These are phyloP conservation scores for Leptogaster cylindrica DNA, from an alignment of 2,888 invertebrate species.

Conservation along the genomic window DNA sequence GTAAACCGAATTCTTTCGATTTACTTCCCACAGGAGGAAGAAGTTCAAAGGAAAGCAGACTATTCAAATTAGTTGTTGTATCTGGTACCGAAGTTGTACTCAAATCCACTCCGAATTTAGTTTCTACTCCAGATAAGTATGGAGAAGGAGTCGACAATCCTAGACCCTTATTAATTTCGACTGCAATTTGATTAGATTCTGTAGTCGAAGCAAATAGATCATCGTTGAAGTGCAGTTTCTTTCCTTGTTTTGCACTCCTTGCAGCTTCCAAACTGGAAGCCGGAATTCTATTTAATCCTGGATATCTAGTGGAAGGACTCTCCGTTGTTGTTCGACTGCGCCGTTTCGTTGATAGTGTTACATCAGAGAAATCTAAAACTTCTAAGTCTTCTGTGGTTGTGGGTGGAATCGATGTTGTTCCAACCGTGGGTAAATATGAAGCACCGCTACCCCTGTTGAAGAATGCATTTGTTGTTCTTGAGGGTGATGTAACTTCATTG, in stretches of 20 bases:
- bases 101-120: not conserved
- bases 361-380: constrained; percentile 79
- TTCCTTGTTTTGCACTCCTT: constrained; percentile 5
- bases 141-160: constrained; percentile 53
- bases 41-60: constrained; percentile 49
- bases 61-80: constrained; percentile 52
- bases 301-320: constrained; percentile 55
- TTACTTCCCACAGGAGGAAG: constrained; percentile 49
- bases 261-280: constrained; percentile 10
- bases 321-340: constrained; percentile 52
- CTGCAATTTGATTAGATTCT: constrained; percentile 60
- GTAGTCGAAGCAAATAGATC: constrained; percentile 57
- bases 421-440: constrained; percentile 56
- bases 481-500: constrained; percentile 54
- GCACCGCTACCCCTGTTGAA: constrained; percentile 54
- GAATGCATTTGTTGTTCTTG: constrained; percentile 52
- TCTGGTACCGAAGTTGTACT: constrained; percentile 10
- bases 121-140: constrained; percentile 42
- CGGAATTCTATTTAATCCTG: constrained; percentile 11
- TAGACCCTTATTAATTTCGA: constrained; percentile 64
- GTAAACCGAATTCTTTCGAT: constrained; percentile 52
- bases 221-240: not conserved
- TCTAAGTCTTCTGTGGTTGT: constrained; percentile 73
- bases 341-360: constrained; percentile 63
- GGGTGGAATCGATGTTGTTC: constrained; percentile 58